These are phyloP conservation scores for Drosophila equinoxialis DNA, from an alignment of 1,140 invertebrate genomes.

Conservation along the genomic window DNA sequence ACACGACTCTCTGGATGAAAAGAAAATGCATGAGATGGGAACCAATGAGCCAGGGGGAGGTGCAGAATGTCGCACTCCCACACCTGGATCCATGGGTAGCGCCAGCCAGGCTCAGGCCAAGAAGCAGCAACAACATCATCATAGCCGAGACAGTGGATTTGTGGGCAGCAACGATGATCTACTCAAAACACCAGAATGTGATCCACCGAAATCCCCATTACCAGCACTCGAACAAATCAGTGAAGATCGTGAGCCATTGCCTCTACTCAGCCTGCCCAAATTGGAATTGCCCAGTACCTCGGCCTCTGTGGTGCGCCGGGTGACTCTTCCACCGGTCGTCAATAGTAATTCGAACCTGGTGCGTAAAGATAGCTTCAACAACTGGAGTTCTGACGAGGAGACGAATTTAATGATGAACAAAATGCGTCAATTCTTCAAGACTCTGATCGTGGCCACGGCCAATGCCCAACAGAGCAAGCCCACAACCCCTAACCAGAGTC, in stretches of 20 bases:
- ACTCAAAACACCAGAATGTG: conserved; percentile 86
- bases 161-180: conserved; percentile 94
- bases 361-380: conserved; percentile 95
- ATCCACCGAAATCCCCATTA: conserved; percentile 68
- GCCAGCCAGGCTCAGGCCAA: conserved; percentile 66
- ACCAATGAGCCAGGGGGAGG: background rate
- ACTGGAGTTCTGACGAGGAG: conserved; percentile 96
- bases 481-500: conserved; percentile 84
- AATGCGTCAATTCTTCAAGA: conserved; percentile 95
- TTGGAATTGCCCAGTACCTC: conserved; percentile 61
- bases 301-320: conserved; percentile 21
- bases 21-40: conserved; percentile 83
- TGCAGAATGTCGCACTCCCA: conserved; percentile 84
- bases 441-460: conserved; percentile 89
- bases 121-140: conserved; percentile 84
- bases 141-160: conserved; percentile 93
- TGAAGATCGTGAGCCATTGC: conserved; percentile 75
- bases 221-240: conserved; percentile 71
- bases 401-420: conserved; percentile 97
- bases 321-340: conserved; percentile 83
- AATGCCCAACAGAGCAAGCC: conserved; percentile 84
- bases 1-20: conserved; percentile 84
- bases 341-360: conserved; percentile 83
- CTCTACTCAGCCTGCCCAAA: conserved; percentile 62
- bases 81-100: conserved; percentile 69